A percentile compares a stretch with the other conserved stretches of the same genome.
Evolutionary conservation across 2,113 vertebrate species (phyloP).

Genomic region (Lagopus muta): DNA sequence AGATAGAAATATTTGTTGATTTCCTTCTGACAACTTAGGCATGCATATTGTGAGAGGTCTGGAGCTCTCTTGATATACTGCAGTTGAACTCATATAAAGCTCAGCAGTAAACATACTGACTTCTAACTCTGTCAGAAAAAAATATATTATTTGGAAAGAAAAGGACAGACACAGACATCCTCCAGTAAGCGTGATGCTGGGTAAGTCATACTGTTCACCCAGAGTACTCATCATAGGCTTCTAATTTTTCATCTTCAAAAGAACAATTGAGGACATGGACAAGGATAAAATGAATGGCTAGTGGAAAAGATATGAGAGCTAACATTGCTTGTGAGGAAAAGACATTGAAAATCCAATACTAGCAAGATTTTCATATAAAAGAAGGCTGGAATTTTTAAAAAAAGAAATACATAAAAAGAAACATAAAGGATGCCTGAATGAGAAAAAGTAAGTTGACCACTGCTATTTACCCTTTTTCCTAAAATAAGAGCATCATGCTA

Average conservation of each 20-base stretch:
- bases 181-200: not conserved
- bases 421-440: not conserved
- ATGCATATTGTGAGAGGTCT: not conserved
- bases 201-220: not conserved
- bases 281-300: not conserved
- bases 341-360: not conserved
- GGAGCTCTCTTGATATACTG: not conserved
- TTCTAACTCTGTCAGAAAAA: not conserved
- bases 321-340: not conserved
- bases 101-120: not conserved
- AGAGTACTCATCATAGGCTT: not conserved
- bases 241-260: not conserved
- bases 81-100: not conserved
- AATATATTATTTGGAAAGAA: not conserved
- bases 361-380: not conserved
- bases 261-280: accelerated
- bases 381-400: not conserved
- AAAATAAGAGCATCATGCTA: not conserved
- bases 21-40: not conserved
- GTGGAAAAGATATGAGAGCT: not conserved
- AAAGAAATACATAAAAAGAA: not conserved
- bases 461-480: not conserved
- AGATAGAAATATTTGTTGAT: not conserved
- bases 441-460: not conserved
- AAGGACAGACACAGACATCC: not conserved